A percentile compares a stretch with the other conserved stretches of the same genome.
Conservation (phyloP, 2,797 vertebrate genomes). For the Momotus momota region DNA sequence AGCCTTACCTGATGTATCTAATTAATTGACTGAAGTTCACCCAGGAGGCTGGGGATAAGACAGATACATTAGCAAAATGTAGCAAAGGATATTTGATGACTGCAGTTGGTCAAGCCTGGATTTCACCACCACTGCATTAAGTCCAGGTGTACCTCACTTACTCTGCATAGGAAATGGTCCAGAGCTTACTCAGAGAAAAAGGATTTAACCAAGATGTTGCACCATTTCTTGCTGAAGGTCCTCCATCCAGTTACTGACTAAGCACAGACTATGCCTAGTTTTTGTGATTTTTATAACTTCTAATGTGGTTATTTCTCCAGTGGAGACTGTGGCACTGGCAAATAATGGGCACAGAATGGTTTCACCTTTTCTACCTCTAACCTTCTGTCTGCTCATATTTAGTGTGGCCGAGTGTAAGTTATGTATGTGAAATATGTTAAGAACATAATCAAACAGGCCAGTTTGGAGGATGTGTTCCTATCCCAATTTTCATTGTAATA, state of each 20-base stretch:
- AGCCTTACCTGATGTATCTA: not conserved
- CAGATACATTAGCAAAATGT: not conserved
- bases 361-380: not conserved
- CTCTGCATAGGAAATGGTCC: not conserved
- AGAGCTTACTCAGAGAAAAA: constrained; percentile 31
- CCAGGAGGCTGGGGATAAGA: not conserved
- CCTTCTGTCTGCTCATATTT: not conserved
- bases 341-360: not conserved
- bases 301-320: not conserved
- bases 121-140: not conserved
- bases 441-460: not conserved
- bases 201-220: constrained; percentile 4
- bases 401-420: not conserved
- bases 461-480: not conserved
- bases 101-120: not conserved
- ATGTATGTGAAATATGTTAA: not conserved
- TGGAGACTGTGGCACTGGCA: not conserved
- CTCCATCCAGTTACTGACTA: not conserved
- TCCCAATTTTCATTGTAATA: not conserved
- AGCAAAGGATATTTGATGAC: not conserved
- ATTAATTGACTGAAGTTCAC: not conserved
- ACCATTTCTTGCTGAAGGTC: not conserved
- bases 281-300: not conserved
- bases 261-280: not conserved
- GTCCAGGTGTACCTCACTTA: not conserved